A percentile compares a stretch with the other conserved stretches of the same genome.
phyloP scores from a whole-genome alignment of 2,113 vertebrate genomes.

The Canis aureus region DNA sequence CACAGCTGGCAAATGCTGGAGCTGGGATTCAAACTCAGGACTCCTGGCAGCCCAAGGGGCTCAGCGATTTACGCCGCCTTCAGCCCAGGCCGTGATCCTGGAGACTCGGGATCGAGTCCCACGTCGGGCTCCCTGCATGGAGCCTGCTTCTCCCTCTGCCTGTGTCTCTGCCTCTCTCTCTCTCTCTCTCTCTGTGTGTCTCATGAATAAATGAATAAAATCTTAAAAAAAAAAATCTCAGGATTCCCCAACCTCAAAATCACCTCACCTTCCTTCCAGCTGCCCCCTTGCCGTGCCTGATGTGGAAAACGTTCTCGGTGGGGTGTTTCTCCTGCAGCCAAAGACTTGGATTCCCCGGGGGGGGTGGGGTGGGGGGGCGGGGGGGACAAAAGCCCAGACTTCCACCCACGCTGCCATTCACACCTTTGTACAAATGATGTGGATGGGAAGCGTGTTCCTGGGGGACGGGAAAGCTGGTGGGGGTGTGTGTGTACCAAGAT shows the following conservation, averaged over 20 bases:
- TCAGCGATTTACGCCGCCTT: too few species aligned
- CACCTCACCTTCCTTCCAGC: neutral
- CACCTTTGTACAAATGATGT: neutral
- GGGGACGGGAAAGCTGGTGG: neutral
- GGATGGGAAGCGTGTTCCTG: too few species aligned
- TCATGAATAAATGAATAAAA: too few species aligned
- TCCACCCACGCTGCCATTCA: neutral
- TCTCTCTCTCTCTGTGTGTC: too few species aligned
- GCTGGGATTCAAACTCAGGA: neutral
- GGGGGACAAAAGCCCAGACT: neutral
- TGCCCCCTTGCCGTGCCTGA: neutral
- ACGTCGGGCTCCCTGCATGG: too few species aligned
- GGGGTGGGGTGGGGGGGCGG: fast-evolving
- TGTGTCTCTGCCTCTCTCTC: too few species aligned
- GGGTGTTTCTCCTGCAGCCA: neutral
- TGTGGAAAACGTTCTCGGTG: neutral
- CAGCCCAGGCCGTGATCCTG: too few species aligned
- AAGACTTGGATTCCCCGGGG: neutral
- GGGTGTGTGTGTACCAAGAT: neutral
- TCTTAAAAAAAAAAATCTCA: too few species aligned
- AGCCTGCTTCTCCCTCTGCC: too few species aligned
- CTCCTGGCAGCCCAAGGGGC: neutral
- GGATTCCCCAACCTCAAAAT: neutral
- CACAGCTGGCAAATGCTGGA: neutral
- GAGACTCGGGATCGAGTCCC: too few species aligned